phyloP scores from a whole-genome alignment of 2,888 invertebrate species.

The Ochropacha duplaris region DNA sequence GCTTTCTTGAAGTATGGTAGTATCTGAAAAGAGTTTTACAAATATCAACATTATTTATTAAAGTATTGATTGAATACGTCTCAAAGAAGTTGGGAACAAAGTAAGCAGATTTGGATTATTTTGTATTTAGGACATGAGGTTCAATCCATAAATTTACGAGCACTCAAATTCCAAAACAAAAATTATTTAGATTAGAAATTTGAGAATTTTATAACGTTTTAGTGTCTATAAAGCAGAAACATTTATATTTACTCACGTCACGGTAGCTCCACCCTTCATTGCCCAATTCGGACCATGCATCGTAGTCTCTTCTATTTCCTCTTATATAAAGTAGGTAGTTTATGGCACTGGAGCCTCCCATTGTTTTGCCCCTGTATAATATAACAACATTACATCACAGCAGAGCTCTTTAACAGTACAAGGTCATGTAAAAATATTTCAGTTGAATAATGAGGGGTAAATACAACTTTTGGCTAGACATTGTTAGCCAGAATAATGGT shows the following conservation, averaged over 20 bases:
- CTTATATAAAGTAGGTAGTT: slow-evolving; percentile 87
- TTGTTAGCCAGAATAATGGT: background rate
- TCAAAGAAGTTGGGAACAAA: too few relatives aligned
- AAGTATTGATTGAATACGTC: background rate
- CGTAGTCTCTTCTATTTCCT: slow-evolving; percentile 84
- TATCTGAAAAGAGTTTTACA: slow-evolving; percentile 60
- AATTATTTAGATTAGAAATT: too few relatives aligned
- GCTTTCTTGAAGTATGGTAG: slow-evolving; percentile 88
- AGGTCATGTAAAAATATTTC: slow-evolving; percentile 11
- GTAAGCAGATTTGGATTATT: too few relatives aligned
- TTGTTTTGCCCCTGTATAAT: slow-evolving; percentile 80
- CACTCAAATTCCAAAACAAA: too few relatives aligned
- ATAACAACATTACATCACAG: background rate
- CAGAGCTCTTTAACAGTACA: background rate
- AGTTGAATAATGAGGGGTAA: background rate
- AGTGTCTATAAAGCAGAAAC: background rate
- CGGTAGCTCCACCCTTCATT: slow-evolving; percentile 85
- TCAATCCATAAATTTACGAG: too few relatives aligned
- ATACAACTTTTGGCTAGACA: background rate
- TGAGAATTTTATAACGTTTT: too few relatives aligned
- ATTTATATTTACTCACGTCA: slow-evolving; percentile 72
- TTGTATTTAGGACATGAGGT: too few relatives aligned
- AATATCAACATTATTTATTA: background rate
- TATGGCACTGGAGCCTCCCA: slow-evolving; percentile 86
- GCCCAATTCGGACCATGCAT: slow-evolving; percentile 84